phyloP scores from a whole-genome alignment of 2,113 vertebrate species.

The Varanus komodoensis region DNA sequence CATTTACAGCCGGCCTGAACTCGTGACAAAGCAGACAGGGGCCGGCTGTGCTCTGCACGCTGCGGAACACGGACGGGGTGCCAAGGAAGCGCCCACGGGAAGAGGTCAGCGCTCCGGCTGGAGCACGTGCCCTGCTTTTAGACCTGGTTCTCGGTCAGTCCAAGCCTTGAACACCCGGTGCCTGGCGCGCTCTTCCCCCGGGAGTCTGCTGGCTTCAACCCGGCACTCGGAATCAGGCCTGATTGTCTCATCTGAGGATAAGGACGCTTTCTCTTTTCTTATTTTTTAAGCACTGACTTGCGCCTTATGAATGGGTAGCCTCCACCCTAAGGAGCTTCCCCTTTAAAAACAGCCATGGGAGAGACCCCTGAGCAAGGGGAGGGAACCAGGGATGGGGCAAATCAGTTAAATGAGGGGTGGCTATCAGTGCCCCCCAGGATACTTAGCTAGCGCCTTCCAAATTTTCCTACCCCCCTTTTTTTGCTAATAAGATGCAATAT shows the following conservation, averaged over 20 bases:
- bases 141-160: no score
- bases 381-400: not conserved
- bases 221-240: slow-evolving; percentile 5
- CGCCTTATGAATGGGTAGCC: not conserved
- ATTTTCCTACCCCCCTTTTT: no score
- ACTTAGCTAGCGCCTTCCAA: no score
- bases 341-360: not conserved
- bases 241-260: slow-evolving; percentile 18
- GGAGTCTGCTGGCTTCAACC: not conserved
- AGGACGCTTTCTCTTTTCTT: not conserved
- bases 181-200: not conserved
- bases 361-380: not conserved
- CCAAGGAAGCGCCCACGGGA: not conserved
- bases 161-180: not conserved
- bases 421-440: no score
- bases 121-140: not conserved
- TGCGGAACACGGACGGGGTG: not conserved
- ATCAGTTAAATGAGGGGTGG: not conserved
- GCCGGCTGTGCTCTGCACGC: not conserved
- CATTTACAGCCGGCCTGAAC: not conserved
- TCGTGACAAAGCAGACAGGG: slow-evolving; percentile 25
- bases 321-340: not conserved
- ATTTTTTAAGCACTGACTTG: not conserved
- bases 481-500: no score
- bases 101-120: not conserved